Percentiles rank a stretch among this genome's conserved stretches.
Evolutionary conservation across 2,888 invertebrate species (phyloP).

Genomic region (Machimus atricapillus): DNA sequence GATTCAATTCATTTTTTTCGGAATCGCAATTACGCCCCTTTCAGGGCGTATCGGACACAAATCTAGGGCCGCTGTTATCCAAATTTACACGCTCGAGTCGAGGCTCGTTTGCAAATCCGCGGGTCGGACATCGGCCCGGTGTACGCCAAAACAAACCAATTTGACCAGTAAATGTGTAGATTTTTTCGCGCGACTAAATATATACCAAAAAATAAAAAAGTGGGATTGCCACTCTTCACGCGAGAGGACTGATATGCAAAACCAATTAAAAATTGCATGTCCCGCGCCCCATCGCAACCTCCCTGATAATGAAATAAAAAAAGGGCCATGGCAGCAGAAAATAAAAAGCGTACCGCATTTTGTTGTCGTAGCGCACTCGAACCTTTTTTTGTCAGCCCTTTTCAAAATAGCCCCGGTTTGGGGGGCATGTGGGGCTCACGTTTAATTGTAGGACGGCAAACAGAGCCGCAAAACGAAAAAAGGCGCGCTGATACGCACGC

Average conservation of each 20-base stretch:
- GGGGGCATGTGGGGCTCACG: not conserved
- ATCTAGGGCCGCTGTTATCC: constrained; percentile 24
- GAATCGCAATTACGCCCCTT: constrained; percentile 13
- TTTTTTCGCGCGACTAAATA: not conserved
- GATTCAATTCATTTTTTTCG: constrained; percentile 7
- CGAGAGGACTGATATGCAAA: constrained; percentile 32
- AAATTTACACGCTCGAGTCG: constrained; percentile 31
- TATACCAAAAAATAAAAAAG: not conserved
- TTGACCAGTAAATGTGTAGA: constrained; percentile 17
- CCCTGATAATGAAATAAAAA: not conserved
- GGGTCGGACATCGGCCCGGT: not conserved
- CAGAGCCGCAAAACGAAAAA: not conserved
- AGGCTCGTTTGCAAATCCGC: constrained; percentile 5
- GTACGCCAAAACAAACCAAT: constrained; percentile 10
- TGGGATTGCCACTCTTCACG: constrained; percentile 11
- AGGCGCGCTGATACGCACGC: constrained; percentile 49
- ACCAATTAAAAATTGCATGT: constrained; percentile 40
- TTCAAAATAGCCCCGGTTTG: constrained; percentile 1
- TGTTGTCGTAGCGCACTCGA: not conserved
- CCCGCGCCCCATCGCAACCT: not conserved
- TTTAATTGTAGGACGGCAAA: constrained; percentile 38
- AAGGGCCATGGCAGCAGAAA: not conserved
- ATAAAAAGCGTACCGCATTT: not conserved
- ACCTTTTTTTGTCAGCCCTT: constrained; percentile 20
- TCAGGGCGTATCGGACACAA: constrained; percentile 16